Conservation (phyloP, 2,113 vertebrate genomes). For the Chionis minor region DNA sequence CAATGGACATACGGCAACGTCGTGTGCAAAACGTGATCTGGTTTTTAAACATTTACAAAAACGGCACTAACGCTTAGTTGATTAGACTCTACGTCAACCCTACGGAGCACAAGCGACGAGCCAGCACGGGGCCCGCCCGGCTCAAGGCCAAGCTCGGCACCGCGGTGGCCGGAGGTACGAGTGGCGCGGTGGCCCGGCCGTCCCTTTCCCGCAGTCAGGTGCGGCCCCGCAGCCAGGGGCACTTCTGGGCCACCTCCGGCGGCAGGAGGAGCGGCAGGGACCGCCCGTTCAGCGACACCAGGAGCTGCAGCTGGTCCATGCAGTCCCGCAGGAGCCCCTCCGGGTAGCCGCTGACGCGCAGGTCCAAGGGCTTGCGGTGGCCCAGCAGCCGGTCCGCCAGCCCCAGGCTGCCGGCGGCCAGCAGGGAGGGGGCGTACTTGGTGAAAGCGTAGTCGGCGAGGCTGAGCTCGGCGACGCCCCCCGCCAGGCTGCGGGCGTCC, state of each 20-base stretch:
- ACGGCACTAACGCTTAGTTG: fast-evolving
- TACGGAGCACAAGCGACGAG: not conserved
- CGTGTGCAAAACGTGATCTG: not conserved
- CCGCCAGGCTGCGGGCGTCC: conserved; percentile 75
- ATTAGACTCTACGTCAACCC: no score
- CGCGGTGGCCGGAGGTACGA: not conserved
- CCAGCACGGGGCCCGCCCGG: no score
- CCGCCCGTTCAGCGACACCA: conserved; percentile 84
- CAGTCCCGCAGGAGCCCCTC: conserved; percentile 74
- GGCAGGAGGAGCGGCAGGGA: conserved; percentile 71
- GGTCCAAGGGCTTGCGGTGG: conserved; percentile 29
- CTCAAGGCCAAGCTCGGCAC: not conserved
- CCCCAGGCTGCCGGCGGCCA: conserved; percentile 82
- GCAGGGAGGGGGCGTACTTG: conserved; percentile 84
- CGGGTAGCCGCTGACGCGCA: conserved; percentile 53
- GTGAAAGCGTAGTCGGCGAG: conserved; percentile 91
- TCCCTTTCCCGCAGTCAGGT: not conserved
- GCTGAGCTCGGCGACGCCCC: conserved; percentile 83
- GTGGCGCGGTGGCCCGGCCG: no score
- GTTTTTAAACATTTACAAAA: not conserved
- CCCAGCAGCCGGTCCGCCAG: conserved; percentile 78
- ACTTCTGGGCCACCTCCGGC: conserved; percentile 39
- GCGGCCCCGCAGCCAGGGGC: not conserved
- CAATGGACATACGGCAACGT: not conserved
- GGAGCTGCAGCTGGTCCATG: conserved; percentile 79